Evolutionary conservation across 2,888 invertebrate genomes (phyloP).

Genomic region (Coelinius sp.): DNA sequence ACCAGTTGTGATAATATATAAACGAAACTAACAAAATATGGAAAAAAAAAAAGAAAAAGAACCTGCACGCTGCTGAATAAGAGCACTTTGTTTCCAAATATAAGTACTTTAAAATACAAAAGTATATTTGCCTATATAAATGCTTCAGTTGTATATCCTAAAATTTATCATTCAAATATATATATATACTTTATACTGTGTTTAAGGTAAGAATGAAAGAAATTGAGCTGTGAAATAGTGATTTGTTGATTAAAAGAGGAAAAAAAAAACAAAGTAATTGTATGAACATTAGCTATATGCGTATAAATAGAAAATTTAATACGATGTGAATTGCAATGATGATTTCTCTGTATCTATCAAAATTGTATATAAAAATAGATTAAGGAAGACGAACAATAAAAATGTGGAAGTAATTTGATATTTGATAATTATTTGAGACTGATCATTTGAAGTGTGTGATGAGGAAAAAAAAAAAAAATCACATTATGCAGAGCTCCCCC

Average conservation of each 20-base stretch:
- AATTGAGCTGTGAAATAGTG: slow-evolving; percentile 68
- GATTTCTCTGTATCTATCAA: slow-evolving; percentile 5
- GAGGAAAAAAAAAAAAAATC: too few species aligned
- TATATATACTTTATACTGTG: slow-evolving; percentile 42
- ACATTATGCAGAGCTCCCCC: too few species aligned
- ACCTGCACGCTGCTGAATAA: slow-evolving; percentile 26
- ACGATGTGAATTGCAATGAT: slow-evolving; percentile 21
- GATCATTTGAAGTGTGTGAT: too few species aligned
- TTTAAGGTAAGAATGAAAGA: slow-evolving; percentile 59
- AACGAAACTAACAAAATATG: slow-evolving; percentile 8
- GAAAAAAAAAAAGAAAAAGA: background rate
- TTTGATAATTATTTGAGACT: background rate
- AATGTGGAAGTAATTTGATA: background rate
- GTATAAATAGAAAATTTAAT: slow-evolving; percentile 30
- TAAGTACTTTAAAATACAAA: too few species aligned
- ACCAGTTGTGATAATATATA: slow-evolving; percentile 17
- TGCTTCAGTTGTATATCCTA: slow-evolving; percentile 43
- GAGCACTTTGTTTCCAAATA: slow-evolving; percentile 16
- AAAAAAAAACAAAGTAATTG: slow-evolving; percentile 56
- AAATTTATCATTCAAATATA: background rate
- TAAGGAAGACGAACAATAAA: background rate
- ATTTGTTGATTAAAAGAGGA: slow-evolving; percentile 67
- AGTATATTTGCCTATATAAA: slow-evolving; percentile 43
- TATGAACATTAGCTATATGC: slow-evolving; percentile 15
- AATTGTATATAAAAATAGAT: slow-evolving; percentile 15